These are phyloP conservation scores for Melipona beecheii DNA, from an alignment of 2,888 invertebrate genomes.

Conservation along the genomic window DNA sequence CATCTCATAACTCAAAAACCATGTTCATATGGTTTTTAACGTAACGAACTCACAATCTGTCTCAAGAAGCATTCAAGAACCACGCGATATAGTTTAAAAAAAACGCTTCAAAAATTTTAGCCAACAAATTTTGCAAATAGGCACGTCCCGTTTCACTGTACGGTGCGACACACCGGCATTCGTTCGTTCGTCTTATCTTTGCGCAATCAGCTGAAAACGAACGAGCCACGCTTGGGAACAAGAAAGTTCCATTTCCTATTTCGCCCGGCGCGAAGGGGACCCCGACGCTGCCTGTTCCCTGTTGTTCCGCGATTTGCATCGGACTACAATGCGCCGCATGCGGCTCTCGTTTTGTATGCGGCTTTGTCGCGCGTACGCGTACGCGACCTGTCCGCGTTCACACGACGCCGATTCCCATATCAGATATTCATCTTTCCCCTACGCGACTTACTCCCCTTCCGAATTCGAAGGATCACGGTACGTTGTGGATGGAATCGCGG, in stretches of 20 bases:
- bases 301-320: constrained; percentile 66
- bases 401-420: constrained; percentile 79
- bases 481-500: not conserved
- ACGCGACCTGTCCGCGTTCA: constrained; percentile 71
- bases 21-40: too few relatives aligned
- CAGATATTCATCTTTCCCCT: constrained; percentile 77
- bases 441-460: constrained; percentile 48
- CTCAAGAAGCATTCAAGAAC: too few relatives aligned
- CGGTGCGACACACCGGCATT: not conserved
- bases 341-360: constrained; percentile 35
- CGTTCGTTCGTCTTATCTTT: constrained; percentile 19
- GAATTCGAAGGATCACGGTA: constrained; percentile 76
- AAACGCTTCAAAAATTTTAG: too few relatives aligned
- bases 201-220: constrained; percentile 42
- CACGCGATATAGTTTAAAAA: too few relatives aligned
- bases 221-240: constrained; percentile 43
- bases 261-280: constrained; percentile 18
- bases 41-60: too few relatives aligned
- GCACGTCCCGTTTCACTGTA: too few relatives aligned
- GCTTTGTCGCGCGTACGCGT: constrained; percentile 55
- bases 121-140: too few relatives aligned
- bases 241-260: constrained; percentile 59
- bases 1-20: too few relatives aligned
- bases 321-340: constrained; percentile 50
- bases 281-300: constrained; percentile 7